Evolutionary conservation across 2,797 vertebrate species (phyloP).

Genomic region (Gobio occitaniae): DNA sequence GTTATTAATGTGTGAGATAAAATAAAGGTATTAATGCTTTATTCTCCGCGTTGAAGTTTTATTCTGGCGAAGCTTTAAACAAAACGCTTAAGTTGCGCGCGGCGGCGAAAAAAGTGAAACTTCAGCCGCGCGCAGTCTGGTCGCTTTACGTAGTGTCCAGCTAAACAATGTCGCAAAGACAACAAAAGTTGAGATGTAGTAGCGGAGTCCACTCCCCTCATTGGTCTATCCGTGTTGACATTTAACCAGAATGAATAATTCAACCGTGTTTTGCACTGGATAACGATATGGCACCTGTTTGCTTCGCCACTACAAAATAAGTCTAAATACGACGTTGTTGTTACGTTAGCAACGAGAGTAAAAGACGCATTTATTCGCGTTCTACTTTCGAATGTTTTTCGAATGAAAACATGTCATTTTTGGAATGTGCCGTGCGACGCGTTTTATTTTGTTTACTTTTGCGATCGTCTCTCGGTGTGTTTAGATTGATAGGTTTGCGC

Average conservation of each 20-base stretch:
- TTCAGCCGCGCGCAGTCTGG: neutral
- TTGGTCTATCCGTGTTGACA: conserved; percentile 3
- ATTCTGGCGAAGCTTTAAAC: neutral
- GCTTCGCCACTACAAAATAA: conserved; percentile 28
- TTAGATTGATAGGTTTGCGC: neutral
- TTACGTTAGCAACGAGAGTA: too few relatives aligned
- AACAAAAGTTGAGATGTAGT: conserved; percentile 18
- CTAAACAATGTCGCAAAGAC: conserved; percentile 13
- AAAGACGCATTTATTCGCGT: neutral
- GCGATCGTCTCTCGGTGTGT: neutral
- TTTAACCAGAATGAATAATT: conserved; percentile 37
- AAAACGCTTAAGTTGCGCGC: neutral
- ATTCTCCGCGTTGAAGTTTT: neutral
- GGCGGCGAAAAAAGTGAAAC: conserved; percentile 3
- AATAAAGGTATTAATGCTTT: neutral
- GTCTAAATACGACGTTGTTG: neutral
- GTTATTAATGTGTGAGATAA: neutral
- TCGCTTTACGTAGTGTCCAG: neutral
- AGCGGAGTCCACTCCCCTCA: conserved; percentile 4
- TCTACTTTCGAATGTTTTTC: neutral
- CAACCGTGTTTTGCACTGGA: conserved; percentile 20
- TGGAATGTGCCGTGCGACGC: too few relatives aligned
- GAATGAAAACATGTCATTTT: neutral
- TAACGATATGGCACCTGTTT: conserved; percentile 53
- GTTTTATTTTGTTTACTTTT: neutral